Percentiles rank a stretch among this genome's conserved stretches.
Conservation (phyloP, 2,797 vertebrate genomes). For the Enteromius argenteus region DNA sequence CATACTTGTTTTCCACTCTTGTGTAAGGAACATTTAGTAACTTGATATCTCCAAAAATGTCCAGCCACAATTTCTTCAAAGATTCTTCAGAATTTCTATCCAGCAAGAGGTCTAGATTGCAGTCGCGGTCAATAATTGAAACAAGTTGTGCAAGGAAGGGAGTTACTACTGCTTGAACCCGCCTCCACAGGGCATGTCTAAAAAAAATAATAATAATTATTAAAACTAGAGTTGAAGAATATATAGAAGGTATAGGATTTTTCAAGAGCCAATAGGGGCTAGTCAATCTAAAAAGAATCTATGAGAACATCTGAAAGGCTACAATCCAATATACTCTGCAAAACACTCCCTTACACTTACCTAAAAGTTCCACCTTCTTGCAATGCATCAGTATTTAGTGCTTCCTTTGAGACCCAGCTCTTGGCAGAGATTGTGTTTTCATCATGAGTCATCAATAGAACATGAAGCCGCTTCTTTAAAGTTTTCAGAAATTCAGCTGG, state of each 20-base stretch:
- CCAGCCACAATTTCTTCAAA: constrained; percentile 88
- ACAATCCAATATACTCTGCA: neutral
- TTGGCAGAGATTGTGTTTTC: constrained; percentile 68
- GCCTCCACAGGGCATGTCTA: constrained; percentile 93
- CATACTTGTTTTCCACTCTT: constrained; percentile 77
- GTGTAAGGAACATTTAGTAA: constrained; percentile 82
- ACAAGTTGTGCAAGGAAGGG: constrained; percentile 89
- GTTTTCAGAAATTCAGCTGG: constrained; percentile 84
- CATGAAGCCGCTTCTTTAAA: constrained; percentile 81
- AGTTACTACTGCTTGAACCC: constrained; percentile 85
- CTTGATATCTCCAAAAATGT: constrained; percentile 85
- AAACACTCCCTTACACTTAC: constrained; percentile 67
- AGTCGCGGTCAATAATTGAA: constrained; percentile 87
- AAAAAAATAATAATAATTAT: constrained; percentile 12
- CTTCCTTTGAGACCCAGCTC: constrained; percentile 90
- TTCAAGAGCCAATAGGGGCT: neutral
- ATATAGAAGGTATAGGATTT: too few species aligned
- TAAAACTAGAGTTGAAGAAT: neutral
- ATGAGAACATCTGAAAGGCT: neutral
- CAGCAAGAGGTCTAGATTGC: constrained; percentile 89
- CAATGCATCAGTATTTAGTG: constrained; percentile 88
- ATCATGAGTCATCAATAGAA: constrained; percentile 81
- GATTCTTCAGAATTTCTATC: constrained; percentile 67
- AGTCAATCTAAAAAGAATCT: neutral
- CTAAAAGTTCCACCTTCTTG: constrained; percentile 97